Conservation (phyloP, 2,797 vertebrate genomes). For the Gymnocypris eckloni region DNA sequence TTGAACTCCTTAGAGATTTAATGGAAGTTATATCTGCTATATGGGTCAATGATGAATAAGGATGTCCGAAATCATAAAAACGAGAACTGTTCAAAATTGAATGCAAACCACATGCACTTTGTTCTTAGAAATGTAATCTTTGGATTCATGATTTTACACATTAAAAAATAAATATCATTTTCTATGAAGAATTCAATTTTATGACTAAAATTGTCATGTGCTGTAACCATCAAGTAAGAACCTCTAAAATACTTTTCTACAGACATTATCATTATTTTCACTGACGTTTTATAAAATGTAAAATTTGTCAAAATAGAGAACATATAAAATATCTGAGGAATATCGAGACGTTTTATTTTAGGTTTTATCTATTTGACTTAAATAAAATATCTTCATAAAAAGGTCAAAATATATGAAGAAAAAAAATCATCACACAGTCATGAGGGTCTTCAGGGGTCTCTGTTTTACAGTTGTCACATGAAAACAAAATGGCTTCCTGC, state of each 20-base stretch:
- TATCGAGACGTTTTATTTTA: neutral
- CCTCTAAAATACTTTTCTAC: neutral
- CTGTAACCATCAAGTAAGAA: neutral
- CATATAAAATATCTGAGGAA: neutral
- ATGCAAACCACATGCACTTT: neutral
- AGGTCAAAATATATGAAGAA: neutral
- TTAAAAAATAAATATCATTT: neutral
- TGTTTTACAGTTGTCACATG: neutral
- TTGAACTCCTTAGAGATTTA: neutral
- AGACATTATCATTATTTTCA: neutral
- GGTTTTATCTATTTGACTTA: neutral
- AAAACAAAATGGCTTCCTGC: slow-evolving; percentile 30
- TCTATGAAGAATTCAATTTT: neutral
- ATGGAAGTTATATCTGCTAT: neutral
- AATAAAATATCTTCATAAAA: neutral
- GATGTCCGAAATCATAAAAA: neutral
- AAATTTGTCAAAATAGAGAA: neutral
- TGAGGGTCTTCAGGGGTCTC: slow-evolving; percentile 23
- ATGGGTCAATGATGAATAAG: neutral
- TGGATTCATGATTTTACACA: neutral
- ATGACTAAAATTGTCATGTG: neutral
- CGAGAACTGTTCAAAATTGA: neutral
- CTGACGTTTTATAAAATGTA: neutral
- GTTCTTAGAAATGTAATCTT: neutral
- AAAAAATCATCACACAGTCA: neutral